phyloP scores from a whole-genome alignment of 2,797 vertebrate species.

The Rhinatrema bivittatum region DNA sequence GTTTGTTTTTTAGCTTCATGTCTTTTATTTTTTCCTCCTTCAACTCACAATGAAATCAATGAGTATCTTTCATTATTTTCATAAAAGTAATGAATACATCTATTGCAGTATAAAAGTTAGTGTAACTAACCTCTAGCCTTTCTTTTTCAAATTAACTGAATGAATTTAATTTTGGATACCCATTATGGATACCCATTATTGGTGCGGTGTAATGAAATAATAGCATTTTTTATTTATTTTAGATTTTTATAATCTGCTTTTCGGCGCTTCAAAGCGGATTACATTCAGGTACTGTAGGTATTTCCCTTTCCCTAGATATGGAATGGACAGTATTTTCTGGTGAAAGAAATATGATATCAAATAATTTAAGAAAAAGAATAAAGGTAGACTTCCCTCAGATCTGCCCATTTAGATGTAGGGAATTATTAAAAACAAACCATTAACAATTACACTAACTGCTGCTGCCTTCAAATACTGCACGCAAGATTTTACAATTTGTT shows the following conservation, averaged over 20 bases:
- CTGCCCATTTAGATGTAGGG: slow-evolving; percentile 14
- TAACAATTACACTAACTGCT: slow-evolving; percentile 21
- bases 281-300: too few relatives aligned
- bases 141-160: slow-evolving; percentile 18
- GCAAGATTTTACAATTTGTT: slow-evolving; percentile 46
- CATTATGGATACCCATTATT: slow-evolving; percentile 1
- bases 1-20: slow-evolving; percentile 57
- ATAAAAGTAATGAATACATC: slow-evolving; percentile 44
- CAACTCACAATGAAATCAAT: slow-evolving; percentile 40
- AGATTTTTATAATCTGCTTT: too few relatives aligned
- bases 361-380: too few relatives aligned
- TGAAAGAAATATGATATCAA: slow-evolving; percentile 13
- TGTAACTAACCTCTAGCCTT: slow-evolving; percentile 19
- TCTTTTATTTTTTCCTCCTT: slow-evolving; percentile 48
- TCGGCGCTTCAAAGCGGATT: too few relatives aligned
- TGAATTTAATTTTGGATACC: slow-evolving; percentile 9
- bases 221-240: too few relatives aligned
- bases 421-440: slow-evolving; percentile 34
- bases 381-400: slow-evolving; percentile 31
- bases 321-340: slow-evolving; percentile 12
- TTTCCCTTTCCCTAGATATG: too few relatives aligned
- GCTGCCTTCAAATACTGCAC: slow-evolving; percentile 33
- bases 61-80: slow-evolving; percentile 31
- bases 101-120: slow-evolving; percentile 21
- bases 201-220: slow-evolving; percentile 16